phyloP scores from a whole-genome alignment of 2,888 invertebrate genomes.

The Ectropis crepuscularia region DNA sequence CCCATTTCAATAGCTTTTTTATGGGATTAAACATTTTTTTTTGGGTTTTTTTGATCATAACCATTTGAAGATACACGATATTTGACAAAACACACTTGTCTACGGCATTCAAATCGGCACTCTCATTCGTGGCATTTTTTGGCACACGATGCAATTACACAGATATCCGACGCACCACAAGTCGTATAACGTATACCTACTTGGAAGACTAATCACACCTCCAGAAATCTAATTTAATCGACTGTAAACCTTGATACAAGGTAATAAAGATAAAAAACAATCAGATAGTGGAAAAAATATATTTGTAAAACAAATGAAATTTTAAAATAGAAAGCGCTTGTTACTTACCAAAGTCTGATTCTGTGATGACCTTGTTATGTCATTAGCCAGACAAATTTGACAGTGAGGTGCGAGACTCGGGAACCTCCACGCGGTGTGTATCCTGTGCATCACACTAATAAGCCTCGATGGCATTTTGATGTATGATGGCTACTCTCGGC shows the following conservation, averaged over 20 bases:
- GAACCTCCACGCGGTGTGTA: no score
- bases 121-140: slow-evolving; percentile 46
- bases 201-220: slow-evolving; percentile 40
- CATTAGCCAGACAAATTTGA: neutral
- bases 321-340: slow-evolving; percentile 24
- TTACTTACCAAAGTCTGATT: slow-evolving; percentile 5
- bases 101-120: slow-evolving; percentile 34
- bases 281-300: slow-evolving; percentile 31
- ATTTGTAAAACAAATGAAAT: slow-evolving; percentile 13
- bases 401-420: no score
- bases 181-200: slow-evolving; percentile 51
- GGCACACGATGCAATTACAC: slow-evolving; percentile 57
- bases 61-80: neutral
- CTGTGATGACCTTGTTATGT: slow-evolving; percentile 18
- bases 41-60: no score
- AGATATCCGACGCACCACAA: slow-evolving; percentile 50
- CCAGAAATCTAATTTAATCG: slow-evolving; percentile 31
- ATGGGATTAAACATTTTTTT: no score
- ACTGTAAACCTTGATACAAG: slow-evolving; percentile 46
- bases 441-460: no score
- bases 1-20: no score
- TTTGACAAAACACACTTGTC: slow-evolving; percentile 8
- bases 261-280: slow-evolving; percentile 39
- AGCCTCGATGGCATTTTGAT: no score
- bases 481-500: no score